A percentile compares a stretch with the other conserved stretches of the same genome.
phyloP scores from a whole-genome alignment of 2,797 vertebrate species.

The Thalassophryne amazonica region DNA sequence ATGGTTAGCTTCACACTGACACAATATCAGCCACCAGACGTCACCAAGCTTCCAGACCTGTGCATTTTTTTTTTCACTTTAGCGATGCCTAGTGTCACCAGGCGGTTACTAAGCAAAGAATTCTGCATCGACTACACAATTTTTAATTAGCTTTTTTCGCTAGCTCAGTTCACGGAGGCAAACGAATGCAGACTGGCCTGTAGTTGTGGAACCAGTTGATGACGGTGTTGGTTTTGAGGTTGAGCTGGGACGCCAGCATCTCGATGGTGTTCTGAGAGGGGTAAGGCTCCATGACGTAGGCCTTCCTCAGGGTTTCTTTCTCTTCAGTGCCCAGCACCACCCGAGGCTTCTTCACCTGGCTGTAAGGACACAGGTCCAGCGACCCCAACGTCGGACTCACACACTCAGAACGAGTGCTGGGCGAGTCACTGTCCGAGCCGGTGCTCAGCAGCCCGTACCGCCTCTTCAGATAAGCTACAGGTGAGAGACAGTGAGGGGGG shows the following conservation, averaged over 20 bases:
- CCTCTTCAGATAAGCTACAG: conserved; percentile 92
- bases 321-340: conserved; percentile 95
- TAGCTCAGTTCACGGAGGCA: not conserved
- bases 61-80: no score
- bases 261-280: conserved; percentile 98
- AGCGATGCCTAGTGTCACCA: no score
- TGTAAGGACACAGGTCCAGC: conserved; percentile 86
- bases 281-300: conserved; percentile 95
- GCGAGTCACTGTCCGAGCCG: conserved; percentile 93
- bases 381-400: conserved; percentile 86
- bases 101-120: no score
- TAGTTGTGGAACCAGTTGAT: conserved; percentile 99
- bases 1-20: no score
- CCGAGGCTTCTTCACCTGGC: conserved; percentile 92
- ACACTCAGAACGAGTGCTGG: conserved; percentile 86
- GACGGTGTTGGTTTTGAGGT: conserved; percentile 97
- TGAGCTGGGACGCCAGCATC: conserved; percentile 91
- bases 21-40: no score
- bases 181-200: conserved; percentile 78
- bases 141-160: no score
- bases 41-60: no score
- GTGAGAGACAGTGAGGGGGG: not conserved
- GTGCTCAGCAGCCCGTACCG: conserved; percentile 92
- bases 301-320: conserved; percentile 92
- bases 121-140: no score